Percentiles rank a stretch among this genome's conserved stretches.
Conservation (phyloP, 2,888 invertebrate genomes). For the Spisula subtruncata region DNA sequence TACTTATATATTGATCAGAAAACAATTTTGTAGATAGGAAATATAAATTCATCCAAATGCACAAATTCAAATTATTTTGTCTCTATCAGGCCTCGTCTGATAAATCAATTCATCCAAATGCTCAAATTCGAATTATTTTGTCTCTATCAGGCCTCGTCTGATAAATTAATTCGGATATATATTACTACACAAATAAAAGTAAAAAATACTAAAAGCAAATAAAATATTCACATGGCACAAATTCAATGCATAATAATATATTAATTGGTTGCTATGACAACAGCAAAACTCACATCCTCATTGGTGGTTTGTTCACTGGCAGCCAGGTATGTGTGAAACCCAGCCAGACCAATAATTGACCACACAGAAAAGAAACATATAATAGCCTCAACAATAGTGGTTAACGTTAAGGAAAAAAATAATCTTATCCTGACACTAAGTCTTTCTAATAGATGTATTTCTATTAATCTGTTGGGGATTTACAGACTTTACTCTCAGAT, state of each 20-base stretch:
- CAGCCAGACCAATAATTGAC: slow-evolving; percentile 99
- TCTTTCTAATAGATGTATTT: background rate
- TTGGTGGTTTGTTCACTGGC: slow-evolving; percentile 99
- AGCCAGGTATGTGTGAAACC: slow-evolving; percentile 99
- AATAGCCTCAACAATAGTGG: slow-evolving; percentile 86
- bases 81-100: too few species aligned
- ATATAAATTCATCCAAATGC: too few species aligned
- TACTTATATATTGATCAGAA: too few species aligned
- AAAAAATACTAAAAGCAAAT: slow-evolving; percentile 22
- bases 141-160: too few species aligned
- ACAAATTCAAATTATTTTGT: too few species aligned
- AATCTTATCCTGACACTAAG: background rate
- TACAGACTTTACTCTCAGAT: too few species aligned
- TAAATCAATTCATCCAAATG: too few species aligned
- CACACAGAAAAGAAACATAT: slow-evolving; percentile 97
- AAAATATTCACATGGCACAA: background rate
- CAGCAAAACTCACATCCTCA: slow-evolving; percentile 95
- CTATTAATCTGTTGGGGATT: too few species aligned
- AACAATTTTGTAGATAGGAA: too few species aligned
- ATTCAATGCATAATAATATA: background rate
- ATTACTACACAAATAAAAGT: too few species aligned
- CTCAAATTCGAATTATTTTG: too few species aligned
- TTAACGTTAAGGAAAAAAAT: slow-evolving; percentile 72
- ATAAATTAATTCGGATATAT: too few species aligned
- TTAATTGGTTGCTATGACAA: slow-evolving; percentile 37